A percentile compares a stretch with the other conserved stretches of the same genome.
These are phyloP conservation scores for Procambarus virginalis DNA, from an alignment of 1,140 invertebrate genomes.

Conservation along the genomic window DNA sequence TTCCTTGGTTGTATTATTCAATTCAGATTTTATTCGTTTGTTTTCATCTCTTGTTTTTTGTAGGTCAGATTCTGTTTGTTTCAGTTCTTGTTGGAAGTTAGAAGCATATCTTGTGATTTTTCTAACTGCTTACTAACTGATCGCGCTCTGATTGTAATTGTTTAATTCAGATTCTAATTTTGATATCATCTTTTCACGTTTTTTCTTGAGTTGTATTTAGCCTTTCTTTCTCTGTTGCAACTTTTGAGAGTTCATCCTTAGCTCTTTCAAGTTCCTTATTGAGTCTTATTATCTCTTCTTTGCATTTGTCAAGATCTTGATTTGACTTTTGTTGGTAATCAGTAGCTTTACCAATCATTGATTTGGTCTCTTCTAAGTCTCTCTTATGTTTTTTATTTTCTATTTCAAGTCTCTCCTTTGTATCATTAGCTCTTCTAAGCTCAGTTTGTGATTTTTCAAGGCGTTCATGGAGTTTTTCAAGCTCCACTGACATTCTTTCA, in stretches of 20 bases:
- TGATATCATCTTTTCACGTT: conserved; percentile 72
- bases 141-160: conserved; percentile 89
- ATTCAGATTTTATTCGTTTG: conserved; percentile 82
- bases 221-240: conserved; percentile 77
- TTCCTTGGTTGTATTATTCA: conserved; percentile 81
- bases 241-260: conserved; percentile 77
- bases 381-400: conserved; percentile 66
- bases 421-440: conserved; percentile 68
- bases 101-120: conserved; percentile 92
- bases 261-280: conserved; percentile 72
- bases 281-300: conserved; percentile 70
- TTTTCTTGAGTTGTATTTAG: conserved; percentile 60
- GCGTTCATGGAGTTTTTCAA: conserved; percentile 85
- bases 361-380: conserved; percentile 69
- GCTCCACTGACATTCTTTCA: conserved; percentile 86
- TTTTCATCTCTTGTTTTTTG: conserved; percentile 88
- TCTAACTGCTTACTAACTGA: conserved; percentile 90
- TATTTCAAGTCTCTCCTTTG: conserved; percentile 69
- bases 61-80: conserved; percentile 85
- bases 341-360: conserved; percentile 64
- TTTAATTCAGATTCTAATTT: conserved; percentile 88
- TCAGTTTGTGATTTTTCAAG: conserved; percentile 72
- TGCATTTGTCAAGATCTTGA: conserved; percentile 68
- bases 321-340: conserved; percentile 64
- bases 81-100: conserved; percentile 91